phyloP scores from a whole-genome alignment of 35 echinoderm and acorn worm genomes.

The Acanthaster planci region DNA sequence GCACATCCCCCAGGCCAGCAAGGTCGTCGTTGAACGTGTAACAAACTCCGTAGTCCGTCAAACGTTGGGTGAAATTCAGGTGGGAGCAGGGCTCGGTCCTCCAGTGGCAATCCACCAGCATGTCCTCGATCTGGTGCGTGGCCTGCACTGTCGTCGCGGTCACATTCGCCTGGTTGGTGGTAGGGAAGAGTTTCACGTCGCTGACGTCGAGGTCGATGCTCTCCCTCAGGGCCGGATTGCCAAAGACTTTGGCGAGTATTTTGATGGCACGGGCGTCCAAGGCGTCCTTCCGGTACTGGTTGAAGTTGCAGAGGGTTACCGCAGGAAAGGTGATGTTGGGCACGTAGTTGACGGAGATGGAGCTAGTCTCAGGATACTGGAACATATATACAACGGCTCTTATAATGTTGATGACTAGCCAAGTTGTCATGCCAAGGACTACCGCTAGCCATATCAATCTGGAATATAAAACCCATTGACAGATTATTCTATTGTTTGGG shows the following conservation, averaged over 20 bases:
- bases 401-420: not conserved
- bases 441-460: slow-evolving; percentile 28
- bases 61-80: slow-evolving; percentile 2
- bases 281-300: slow-evolving; percentile 27
- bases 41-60: slow-evolving; percentile 51
- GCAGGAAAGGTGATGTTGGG: slow-evolving; percentile 60
- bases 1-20: not conserved
- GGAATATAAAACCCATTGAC: slow-evolving; percentile 14
- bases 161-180: too few relatives aligned
- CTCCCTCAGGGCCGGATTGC: too few relatives aligned
- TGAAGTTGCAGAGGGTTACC: slow-evolving; percentile 77
- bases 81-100: slow-evolving; percentile 20
- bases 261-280: too few relatives aligned
- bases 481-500: too few relatives aligned
- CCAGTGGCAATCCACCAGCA: slow-evolving; percentile 11
- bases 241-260: too few relatives aligned
- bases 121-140: slow-evolving; percentile 27
- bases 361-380: not conserved
- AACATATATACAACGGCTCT: not conserved
- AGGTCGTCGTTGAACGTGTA: slow-evolving; percentile 59
- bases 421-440: not conserved
- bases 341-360: slow-evolving; percentile 28
- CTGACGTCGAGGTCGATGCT: too few relatives aligned
- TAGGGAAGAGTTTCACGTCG: too few relatives aligned
- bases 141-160: too few relatives aligned